Evolutionary conservation across 2,797 vertebrate species (phyloP).

Genomic region (Bryconaethiops microstoma): DNA sequence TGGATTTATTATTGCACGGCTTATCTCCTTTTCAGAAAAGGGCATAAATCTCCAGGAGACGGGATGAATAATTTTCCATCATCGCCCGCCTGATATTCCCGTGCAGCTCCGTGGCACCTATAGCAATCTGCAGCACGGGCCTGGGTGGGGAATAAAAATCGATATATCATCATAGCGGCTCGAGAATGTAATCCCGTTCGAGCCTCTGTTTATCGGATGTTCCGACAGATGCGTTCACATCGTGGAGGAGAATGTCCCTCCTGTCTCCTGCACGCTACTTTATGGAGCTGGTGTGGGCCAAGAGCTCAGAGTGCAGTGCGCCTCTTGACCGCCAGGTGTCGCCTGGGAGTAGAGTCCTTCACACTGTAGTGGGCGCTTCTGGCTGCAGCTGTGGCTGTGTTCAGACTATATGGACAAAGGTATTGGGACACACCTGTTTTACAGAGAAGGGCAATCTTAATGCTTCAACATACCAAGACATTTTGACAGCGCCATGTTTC

Average conservation of each 20-base stretch:
- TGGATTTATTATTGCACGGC: conserved; percentile 32
- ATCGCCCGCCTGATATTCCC: conserved; percentile 39
- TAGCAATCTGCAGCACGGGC: conserved; percentile 44
- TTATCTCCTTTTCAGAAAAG: conserved; percentile 31
- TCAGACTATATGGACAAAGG: no score
- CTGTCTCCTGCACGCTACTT: conserved; percentile 43
- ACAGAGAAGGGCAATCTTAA: no score
- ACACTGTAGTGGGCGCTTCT: no score
- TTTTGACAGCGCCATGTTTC: no score
- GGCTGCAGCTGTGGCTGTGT: not conserved
- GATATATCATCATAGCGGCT: conserved; percentile 61
- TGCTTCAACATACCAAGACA: no score
- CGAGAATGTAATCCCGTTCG: conserved; percentile 55
- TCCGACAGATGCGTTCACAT: conserved; percentile 42
- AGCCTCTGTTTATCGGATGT: conserved; percentile 58
- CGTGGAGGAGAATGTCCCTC: conserved; percentile 47
- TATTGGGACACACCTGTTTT: no score
- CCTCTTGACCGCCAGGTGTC: conserved; percentile 45
- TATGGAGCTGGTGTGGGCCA: conserved; percentile 29
- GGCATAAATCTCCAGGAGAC: conserved; percentile 41
- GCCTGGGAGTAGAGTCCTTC: conserved; percentile 41
- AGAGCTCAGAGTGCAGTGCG: not conserved
- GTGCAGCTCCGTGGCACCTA: conserved; percentile 5
- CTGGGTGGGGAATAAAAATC: conserved; percentile 58
- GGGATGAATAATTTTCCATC: conserved; percentile 44